Percentiles rank a stretch among this genome's conserved stretches.
Evolutionary conservation across 2,888 invertebrate species (phyloP).

Genomic region (Minunthozetes semirufus): DNA sequence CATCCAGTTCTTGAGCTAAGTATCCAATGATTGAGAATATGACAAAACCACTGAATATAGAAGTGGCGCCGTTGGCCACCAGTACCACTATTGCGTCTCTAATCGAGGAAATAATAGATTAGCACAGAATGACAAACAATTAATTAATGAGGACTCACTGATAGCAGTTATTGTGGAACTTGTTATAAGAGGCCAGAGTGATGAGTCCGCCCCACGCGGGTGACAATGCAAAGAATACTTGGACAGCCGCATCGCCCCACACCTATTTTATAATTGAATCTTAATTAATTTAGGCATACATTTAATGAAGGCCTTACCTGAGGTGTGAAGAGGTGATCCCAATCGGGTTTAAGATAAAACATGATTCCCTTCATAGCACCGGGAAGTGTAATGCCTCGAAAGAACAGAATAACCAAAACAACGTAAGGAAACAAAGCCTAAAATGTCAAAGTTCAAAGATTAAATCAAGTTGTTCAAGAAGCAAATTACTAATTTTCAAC

Average conservation of each 20-base stretch:
- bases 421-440: conserved; percentile 65
- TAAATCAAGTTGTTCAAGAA: not conserved
- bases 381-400: conserved; percentile 84
- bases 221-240: conserved; percentile 71
- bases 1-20: conserved; percentile 66
- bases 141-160: conserved; percentile 5
- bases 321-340: conserved; percentile 42
- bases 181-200: conserved; percentile 75
- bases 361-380: conserved; percentile 87
- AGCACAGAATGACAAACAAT: not conserved
- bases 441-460: not conserved
- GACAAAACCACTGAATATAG: conserved; percentile 71
- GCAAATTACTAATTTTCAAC: not conserved
- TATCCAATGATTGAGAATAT: conserved; percentile 76
- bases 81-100: conserved; percentile 32
- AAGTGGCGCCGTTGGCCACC: conserved; percentile 57
- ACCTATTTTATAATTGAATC: no score
- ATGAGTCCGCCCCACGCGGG: conserved; percentile 81
- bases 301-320: no score
- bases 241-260: conserved; percentile 42
- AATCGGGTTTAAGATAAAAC: conserved; percentile 78
- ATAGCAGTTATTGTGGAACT: conserved; percentile 70
- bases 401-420: conserved; percentile 58
- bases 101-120: not conserved
- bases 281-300: no score